Evolutionary conservation across 2,113 vertebrate genomes (phyloP).

Genomic region (Brachypodius melanocephalos): DNA sequence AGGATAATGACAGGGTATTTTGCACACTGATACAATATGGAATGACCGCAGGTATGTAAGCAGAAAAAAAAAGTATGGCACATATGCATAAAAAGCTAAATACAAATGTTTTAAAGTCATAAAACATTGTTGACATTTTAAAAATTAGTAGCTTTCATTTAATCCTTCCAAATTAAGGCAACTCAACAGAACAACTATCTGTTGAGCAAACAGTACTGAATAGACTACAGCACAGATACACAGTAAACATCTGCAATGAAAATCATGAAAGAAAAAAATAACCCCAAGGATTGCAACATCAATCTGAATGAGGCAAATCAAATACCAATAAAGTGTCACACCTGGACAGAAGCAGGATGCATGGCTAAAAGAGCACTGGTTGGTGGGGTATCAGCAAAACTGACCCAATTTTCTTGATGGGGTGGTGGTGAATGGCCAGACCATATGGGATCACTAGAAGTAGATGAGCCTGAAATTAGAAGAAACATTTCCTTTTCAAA

Average conservation of each 20-base stretch:
- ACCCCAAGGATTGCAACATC: constrained; percentile 49
- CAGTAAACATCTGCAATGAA: constrained; percentile 53
- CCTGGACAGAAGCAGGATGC: constrained; percentile 97
- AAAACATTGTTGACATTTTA: background rate
- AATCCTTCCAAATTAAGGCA: constrained; percentile 2
- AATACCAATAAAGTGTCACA: constrained; percentile 87
- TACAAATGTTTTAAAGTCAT: constrained; percentile 33
- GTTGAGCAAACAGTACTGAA: constrained; percentile 19
- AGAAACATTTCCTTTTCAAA: constrained; percentile 50
- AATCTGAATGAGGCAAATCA: constrained; percentile 78
- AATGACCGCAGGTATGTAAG: constrained; percentile 70
- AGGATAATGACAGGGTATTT: constrained; percentile 33
- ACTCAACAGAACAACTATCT: constrained; percentile 29
- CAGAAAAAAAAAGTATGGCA: constrained; percentile 65
- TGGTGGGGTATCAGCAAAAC: constrained; percentile 98
- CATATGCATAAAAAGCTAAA: constrained; percentile 68
- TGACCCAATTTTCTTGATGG: constrained; percentile 98
- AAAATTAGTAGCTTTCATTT: constrained; percentile 21
- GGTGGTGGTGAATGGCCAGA: constrained; percentile 91
- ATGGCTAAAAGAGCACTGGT: constrained; percentile 92
- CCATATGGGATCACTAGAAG: constrained; percentile 90
- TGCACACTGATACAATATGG: constrained; percentile 49
- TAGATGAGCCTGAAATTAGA: constrained; percentile 74
- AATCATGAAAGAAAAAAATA: background rate
- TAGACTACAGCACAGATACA: constrained; percentile 36